phyloP scores from a whole-genome alignment of 2,113 vertebrate genomes.

The Peromyscus polionotus region DNA sequence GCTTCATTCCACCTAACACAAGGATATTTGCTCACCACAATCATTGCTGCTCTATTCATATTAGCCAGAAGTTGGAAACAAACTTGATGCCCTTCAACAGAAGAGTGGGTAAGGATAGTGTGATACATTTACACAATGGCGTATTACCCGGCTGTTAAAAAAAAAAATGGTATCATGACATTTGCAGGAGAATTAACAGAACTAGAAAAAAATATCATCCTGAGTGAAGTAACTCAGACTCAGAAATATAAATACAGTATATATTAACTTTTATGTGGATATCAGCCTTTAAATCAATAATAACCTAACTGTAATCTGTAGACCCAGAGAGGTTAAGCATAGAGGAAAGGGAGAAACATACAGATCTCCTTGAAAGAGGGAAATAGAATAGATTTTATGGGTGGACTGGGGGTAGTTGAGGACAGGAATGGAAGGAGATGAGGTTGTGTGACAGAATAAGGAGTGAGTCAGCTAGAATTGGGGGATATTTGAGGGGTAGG shows the following conservation, averaged over 20 bases:
- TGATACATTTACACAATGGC: background rate
- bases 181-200: background rate
- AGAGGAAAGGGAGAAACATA: background rate
- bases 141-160: background rate
- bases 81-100: background rate
- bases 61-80: background rate
- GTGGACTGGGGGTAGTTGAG: background rate
- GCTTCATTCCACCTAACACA: background rate
- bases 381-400: background rate
- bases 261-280: background rate
- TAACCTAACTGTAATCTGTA: background rate
- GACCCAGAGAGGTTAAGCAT: background rate
- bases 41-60: background rate
- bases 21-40: background rate
- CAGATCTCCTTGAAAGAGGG: background rate
- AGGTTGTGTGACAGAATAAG: background rate
- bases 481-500: background rate
- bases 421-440: background rate
- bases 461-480: background rate
- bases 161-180: background rate
- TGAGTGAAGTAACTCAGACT: background rate
- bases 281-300: background rate
- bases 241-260: background rate
- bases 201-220: background rate
- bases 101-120: background rate